Base-by-base conservation (phyloP, 2,113 vertebrate genomes). In the Tachysurus fulvidraco region DNA sequence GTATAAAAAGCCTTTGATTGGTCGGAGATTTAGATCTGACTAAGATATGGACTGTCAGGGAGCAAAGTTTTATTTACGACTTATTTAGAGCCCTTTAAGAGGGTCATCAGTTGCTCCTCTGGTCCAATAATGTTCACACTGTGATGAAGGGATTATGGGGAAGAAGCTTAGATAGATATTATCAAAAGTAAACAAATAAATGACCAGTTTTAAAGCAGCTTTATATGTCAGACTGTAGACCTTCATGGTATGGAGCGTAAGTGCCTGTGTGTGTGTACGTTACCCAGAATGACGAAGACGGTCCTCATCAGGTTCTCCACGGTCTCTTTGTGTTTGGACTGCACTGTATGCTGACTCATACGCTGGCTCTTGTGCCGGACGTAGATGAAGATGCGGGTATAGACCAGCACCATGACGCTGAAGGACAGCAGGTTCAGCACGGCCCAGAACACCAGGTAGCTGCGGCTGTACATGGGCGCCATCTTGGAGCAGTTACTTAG, bases 301-400 rank as follows among this genome's bases (percentile, higher is more conserved):
- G 98, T 99, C 94, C 98, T 99, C 97, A 99, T 98, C 19, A 99
- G 96, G 94, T 95, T 97, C 85, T 98, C 88, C 23, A 98, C 97
- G 0, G 97, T 97, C 92, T 95, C 96, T 67, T 92, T 94, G 89
- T 96, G 95, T 86, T 95, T 95, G 54, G 94, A 94, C 88, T 97
- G 97, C 5, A 93, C 94, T 0, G 97, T 98, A 11, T 96, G 97
- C 91, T 98, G 96, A 0, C 96, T 95, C 28, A 98, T 98, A 86
- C 98, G 93, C 88, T 95, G 93, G 0, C 95, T 97, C 91, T 98
- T 99, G 93, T 95, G 97, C 88, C 96, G 94, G 78, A 99, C 98
- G 0, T 99, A 99, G 91, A 97, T 19, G 86, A 99, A 99, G 93
- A 99, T 99, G 57, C 96, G 94, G 50, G 97, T 96, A 92, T 99